A percentile compares a stretch with the other conserved stretches of the same genome.
Conservation (phyloP, 2,113 vertebrate genomes). For the Aspidoscelis tigris region DNA sequence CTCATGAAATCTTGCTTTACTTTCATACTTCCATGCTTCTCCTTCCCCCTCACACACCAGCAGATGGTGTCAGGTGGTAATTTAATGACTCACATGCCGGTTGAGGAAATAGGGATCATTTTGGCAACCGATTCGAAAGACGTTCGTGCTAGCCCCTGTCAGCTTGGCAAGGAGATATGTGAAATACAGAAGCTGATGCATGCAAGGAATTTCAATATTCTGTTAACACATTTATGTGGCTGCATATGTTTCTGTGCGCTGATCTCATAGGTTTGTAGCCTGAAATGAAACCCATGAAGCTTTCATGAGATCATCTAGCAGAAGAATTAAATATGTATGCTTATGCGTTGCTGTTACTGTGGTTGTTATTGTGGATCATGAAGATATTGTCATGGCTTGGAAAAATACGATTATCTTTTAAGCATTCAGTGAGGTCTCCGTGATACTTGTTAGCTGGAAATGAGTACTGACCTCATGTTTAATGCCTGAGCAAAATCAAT, state of each 20-base stretch:
- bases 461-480: neutral
- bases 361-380: neutral
- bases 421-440: neutral
- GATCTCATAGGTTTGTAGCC: neutral
- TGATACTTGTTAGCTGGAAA: neutral
- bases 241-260: conserved; percentile 11
- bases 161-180: conserved; percentile 35
- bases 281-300: neutral
- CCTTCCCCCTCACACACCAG: conserved; percentile 51
- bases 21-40: neutral
- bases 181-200: conserved; percentile 49
- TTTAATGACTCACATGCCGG: conserved; percentile 48
- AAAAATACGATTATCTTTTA: conserved; percentile 20
- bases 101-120: conserved; percentile 15
- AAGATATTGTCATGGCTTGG: neutral
- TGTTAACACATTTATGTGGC: neutral
- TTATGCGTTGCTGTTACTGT: neutral
- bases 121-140: conserved; percentile 8
- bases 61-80: conserved; percentile 70
- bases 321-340: neutral
- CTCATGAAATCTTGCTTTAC: neutral
- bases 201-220: conserved; percentile 29
- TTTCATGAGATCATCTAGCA: neutral
- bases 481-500: neutral
- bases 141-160: conserved; percentile 1